A percentile compares a stretch with the other conserved stretches of the same genome.
phyloP scores from a whole-genome alignment of 2,113 vertebrate species.

The Leucosticte australis region DNA sequence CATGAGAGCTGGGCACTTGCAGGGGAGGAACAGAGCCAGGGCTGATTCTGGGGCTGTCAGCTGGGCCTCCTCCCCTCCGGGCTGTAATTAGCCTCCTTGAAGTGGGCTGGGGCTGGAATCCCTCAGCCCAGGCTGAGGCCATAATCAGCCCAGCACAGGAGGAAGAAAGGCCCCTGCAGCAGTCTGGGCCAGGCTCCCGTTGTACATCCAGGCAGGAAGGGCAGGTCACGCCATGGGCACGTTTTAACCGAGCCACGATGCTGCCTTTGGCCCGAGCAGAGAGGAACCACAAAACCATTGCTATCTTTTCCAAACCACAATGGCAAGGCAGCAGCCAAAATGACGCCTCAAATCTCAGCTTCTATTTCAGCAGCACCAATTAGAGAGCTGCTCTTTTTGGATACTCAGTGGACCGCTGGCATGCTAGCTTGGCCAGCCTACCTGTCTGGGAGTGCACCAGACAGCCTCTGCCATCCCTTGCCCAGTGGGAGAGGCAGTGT shows the following conservation, averaged over 20 bases:
- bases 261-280: constrained; percentile 29
- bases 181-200: constrained; percentile 25
- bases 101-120: constrained; percentile 47
- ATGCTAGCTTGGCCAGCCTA: background rate
- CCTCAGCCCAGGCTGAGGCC: constrained; percentile 28
- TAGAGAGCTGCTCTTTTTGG: constrained; percentile 47
- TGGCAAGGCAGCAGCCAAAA: constrained; percentile 58
- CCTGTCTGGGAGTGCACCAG: background rate
- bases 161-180: constrained; percentile 49
- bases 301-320: constrained; percentile 67
- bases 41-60: background rate
- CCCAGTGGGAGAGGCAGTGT: background rate
- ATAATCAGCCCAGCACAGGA: constrained; percentile 1
- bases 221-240: constrained; percentile 45
- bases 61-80: background rate
- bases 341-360: constrained; percentile 62
- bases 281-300: constrained; percentile 48
- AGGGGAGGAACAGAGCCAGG: background rate
- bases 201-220: constrained; percentile 34
- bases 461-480: background rate
- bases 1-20: background rate
- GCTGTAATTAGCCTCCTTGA: constrained; percentile 52
- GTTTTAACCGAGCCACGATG: background rate
- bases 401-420: background rate
- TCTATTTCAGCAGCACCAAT: constrained; percentile 64